Base-by-base conservation (phyloP, 2,888 invertebrate species). In the Pristionchus fissidentatus region DNA sequence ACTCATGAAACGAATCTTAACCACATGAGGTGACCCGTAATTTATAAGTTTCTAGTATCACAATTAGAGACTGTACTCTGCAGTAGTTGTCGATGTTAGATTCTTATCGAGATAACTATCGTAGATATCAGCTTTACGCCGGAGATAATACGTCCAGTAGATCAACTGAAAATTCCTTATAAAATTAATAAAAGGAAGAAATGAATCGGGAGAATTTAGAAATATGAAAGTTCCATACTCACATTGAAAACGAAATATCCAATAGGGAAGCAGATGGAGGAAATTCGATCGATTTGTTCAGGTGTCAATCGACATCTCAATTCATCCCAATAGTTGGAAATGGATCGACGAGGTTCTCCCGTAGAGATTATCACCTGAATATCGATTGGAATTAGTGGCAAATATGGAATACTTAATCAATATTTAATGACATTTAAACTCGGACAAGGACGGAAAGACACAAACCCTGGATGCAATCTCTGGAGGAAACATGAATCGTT, bases 241-340 rank as follows among this genome's bases (percentile, higher is more conserved):
- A 90, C 91, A 85, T 92, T 92, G 84, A 92, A 92, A 35, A 92
- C 86, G 49, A 91, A 89, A 84, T 92, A 92, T 46, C 87, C 86
- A 38, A 90, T 86, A 19, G 92, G 92, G 83, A 92, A 92, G 81
- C 88, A 88, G 84, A 91, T 86, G 38, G 88, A 87, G 26, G 89
- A 90, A 49, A 89, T 84, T 55, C 88, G 85, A 75, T 92, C 91
- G 70, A 91, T 90, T n/a, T 86, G 80, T 62, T 90, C 89, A 3
- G 91, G 90, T 1, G 90, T 87, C 87, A 80, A 19, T 38, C 38
- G 32, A 55, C 78, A 55, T 35, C 78, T 52, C 78, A 32, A 78
- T 38, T 75, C 75, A 75, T 83, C 83, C 32, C 62, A 52, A 35
- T 75, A 73, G 1, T 78, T 85, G 38, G 85, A 84, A 29, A 84